phyloP scores from a whole-genome alignment of 2,797 vertebrate species.

The Melanotaenia parkinsoni region DNA sequence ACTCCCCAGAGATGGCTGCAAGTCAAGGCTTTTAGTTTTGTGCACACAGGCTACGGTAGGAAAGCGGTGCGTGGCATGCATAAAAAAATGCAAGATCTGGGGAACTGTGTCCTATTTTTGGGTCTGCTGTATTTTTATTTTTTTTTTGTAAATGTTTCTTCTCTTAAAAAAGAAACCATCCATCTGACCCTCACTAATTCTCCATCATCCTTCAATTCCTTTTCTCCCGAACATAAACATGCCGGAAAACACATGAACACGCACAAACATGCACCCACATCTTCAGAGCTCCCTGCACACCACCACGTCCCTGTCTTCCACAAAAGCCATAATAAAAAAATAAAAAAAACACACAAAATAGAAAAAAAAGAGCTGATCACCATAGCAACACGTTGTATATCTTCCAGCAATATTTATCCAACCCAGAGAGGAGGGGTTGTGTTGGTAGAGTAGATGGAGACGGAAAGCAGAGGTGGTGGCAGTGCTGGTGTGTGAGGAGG shows the following conservation, averaged over 20 bases:
- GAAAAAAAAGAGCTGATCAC: slow-evolving; percentile 74
- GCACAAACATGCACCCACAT: slow-evolving; percentile 42
- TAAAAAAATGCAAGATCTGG: slow-evolving; percentile 58
- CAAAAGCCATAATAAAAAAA: slow-evolving; percentile 55
- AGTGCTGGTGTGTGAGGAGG: slow-evolving; percentile 31
- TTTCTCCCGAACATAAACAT: slow-evolving; percentile 49
- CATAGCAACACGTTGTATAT: slow-evolving; percentile 87
- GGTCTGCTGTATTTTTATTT: slow-evolving; percentile 39
- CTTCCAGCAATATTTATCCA: slow-evolving; percentile 82
- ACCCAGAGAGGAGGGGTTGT: slow-evolving; percentile 63
- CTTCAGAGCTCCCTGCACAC: slow-evolving; percentile 57
- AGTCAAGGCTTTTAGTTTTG: slow-evolving; percentile 56
- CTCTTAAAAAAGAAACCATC: slow-evolving; percentile 47
- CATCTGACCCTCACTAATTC: not conserved
- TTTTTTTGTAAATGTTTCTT: slow-evolving; percentile 53
- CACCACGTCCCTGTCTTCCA: slow-evolving; percentile 71
- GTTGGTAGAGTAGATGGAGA: slow-evolving; percentile 43
- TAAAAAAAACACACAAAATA: slow-evolving; percentile 24
- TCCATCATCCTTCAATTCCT: not conserved
- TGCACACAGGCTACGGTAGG: slow-evolving; percentile 52
- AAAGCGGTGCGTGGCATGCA: slow-evolving; percentile 61
- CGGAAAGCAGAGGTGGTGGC: slow-evolving; percentile 48
- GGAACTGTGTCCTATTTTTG: slow-evolving; percentile 67
- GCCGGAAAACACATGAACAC: slow-evolving; percentile 28
- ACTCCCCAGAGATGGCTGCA: slow-evolving; percentile 59